phyloP scores from a whole-genome alignment of 2,113 vertebrate species.

The Uropsilus gracilis region DNA sequence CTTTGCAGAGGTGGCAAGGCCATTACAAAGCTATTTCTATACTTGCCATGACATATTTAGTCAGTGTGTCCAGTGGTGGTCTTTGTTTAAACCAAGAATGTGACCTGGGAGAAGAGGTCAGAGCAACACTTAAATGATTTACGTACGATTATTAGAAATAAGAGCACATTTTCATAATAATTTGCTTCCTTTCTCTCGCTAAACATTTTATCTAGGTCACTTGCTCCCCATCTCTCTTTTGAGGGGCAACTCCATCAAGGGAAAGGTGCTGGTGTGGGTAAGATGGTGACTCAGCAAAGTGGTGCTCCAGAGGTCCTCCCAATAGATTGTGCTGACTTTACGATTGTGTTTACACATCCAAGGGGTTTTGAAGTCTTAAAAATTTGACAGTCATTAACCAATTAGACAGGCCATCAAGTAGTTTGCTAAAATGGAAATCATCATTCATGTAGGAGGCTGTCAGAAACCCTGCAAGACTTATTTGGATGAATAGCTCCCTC shows the following conservation, averaged over 20 bases:
- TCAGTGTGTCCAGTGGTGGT: background rate
- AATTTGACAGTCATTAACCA: background rate
- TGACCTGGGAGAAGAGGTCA: background rate
- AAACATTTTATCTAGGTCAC: background rate
- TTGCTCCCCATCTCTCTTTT: background rate
- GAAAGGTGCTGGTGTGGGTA: background rate
- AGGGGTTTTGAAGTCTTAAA: background rate
- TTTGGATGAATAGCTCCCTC: background rate
- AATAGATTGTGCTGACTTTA: background rate
- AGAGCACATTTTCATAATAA: background rate
- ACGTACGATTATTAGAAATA: background rate
- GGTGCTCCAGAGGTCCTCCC: background rate
- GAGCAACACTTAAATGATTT: background rate
- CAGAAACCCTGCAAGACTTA: background rate
- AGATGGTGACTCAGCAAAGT: too few species aligned
- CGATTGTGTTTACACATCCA: background rate
- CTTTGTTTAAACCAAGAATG: background rate
- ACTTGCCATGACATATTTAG: background rate
- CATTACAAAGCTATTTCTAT: background rate
- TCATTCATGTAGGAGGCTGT: background rate
- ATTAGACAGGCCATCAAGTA: background rate
- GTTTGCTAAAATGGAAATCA: conserved; percentile 20
- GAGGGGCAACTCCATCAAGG: background rate
- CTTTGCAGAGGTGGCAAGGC: background rate
- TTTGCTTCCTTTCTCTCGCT: background rate